Evolutionary conservation across 2,113 vertebrate genomes (phyloP).

Genomic region (Neodontobutis hainanensis): DNA sequence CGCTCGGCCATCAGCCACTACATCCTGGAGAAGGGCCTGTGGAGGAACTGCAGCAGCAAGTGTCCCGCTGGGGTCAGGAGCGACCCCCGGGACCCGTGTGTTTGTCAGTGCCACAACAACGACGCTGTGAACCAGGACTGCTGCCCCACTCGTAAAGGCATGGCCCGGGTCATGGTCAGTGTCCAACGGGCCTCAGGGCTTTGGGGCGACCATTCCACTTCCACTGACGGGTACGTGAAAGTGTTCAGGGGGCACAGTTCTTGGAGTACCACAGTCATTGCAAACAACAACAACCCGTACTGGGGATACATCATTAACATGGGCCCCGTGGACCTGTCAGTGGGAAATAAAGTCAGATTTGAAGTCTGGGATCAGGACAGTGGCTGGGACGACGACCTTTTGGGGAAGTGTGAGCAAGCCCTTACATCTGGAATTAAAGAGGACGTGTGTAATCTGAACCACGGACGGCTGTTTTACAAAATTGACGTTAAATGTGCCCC

Average conservation of each 20-base stretch:
- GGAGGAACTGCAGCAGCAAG: conserved; percentile 71
- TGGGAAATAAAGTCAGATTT: conserved; percentile 54
- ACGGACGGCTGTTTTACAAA: conserved; percentile 74
- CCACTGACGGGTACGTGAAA: conserved; percentile 83
- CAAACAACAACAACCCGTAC: conserved; percentile 76
- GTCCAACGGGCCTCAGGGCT: conserved; percentile 59
- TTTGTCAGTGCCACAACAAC: conserved; percentile 78
- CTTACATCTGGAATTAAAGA: conserved; percentile 39
- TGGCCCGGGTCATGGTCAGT: conserved; percentile 76
- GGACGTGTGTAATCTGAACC: conserved; percentile 67
- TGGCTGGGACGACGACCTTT: conserved; percentile 80
- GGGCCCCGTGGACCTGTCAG: conserved; percentile 56
- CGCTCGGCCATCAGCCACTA: conserved; percentile 78
- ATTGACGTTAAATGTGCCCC: conserved; percentile 70
- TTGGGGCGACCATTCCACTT: conserved; percentile 77
- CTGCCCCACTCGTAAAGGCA: conserved; percentile 79
- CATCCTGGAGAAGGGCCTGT: conserved; percentile 75
- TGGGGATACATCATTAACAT: conserved; percentile 73
- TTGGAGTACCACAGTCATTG: conserved; percentile 53
- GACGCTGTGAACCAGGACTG: conserved; percentile 70
- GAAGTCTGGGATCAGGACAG: conserved; percentile 86
- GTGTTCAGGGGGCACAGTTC: conserved; percentile 46
- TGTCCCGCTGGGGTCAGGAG: conserved; percentile 69
- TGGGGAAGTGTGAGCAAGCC: conserved; percentile 74
- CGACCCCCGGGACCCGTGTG: conserved; percentile 67